Base-by-base conservation (phyloP, 1,140 invertebrate species). In the Capitella teleta region DNA sequence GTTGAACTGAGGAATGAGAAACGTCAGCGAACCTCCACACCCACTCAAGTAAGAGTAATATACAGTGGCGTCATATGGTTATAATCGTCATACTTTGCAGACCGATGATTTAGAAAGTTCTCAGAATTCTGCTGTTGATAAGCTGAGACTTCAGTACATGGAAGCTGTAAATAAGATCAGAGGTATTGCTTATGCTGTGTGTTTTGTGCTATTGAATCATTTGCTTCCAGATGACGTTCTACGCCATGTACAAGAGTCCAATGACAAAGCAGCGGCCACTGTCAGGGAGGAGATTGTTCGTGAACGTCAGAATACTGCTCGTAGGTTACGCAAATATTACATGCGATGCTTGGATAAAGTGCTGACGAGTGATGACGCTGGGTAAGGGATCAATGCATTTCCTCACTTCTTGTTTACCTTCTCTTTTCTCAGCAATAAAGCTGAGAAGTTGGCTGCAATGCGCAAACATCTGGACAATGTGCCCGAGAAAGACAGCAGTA, bases 121-220 rank as follows among this genome's bases (percentile, higher is more conserved):
- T n/a, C n/a, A n/a, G n/a, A n/a, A 32, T 51, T 55, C 10, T 28
- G 46, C 25, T 24, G 12, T 60, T 32, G 30, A 51, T 23, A 48
- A 54, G 23, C 28, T 63, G n/a, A 56, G 56, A 41, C 55, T 47
- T 2, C 57, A 63, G 26, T 63, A 63, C 48, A 16, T 63, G 14
- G 53, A 56, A n/a, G 57, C 60, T 0, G 57, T 63, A 10, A 53
- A 46, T 14, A 63, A 63, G 49, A 63, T 63, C 1, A 61, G 57
- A 61, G 60, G 61, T 63, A n/a, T n/a, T n/a, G n/a, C n/a, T n/a
- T n/a, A n/a, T n/a, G n/a, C n/a, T n/a, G n/a, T n/a, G n/a, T n/a
- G n/a, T n/a, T n/a, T n/a, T n/a, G n/a, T n/a, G n/a, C n/a, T n/a
- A n/a, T n/a, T n/a, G n/a, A n/a, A n/a, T n/a, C n/a, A n/a, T n/a